Evolutionary conservation across 1,140 invertebrate genomes (phyloP), one percentile per base, ranked within the genome.

Genomic region (Steinernema feltiae): DNA sequence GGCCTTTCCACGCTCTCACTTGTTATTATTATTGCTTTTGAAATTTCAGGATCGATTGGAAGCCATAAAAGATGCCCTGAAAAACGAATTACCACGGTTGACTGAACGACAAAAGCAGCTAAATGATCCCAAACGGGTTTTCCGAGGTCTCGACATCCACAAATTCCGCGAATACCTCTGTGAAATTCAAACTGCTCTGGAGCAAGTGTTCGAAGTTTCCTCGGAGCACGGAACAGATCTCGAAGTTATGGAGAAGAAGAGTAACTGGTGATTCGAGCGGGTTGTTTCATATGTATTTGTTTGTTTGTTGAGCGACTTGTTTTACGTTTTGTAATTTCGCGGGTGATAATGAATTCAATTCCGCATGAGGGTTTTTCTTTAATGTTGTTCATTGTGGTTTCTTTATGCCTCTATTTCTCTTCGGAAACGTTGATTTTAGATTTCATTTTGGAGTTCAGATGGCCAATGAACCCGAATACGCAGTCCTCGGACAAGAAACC

Each of bases 121-220:
- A 3, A 63, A 63, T 27, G 53, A 63, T 21, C 53, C 53, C 3
- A 63, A 63, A 21, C 7, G 24, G 3, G 53, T 63, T 3, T 63
- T 63, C 53, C 53, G 53, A 15, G 53, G 53, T 27, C 53, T 63
- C 12, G 53, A 63, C 53, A 27, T 63, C 15, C 2, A 27, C 53
- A 63, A 63, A 21, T 63, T 63, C 53, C 12, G 53, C 53, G 53
- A 63, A 7, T 63, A 74, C 48, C 46, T 30, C 3, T 63, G 69
- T 30, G 73, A 74, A 27, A 72, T 74, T 30, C 73, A 74, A n/a
- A 71, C 46, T 17, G 73, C 73, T 31, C 18, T 75, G 24, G 73
- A 73, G 27, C 71, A 73, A 76, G 29, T 76, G 7, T 27, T 15
- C 24, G 53, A 63, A 27, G 53, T 63, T 7, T 63, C 7, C 24